Base-by-base conservation (phyloP, 2,888 invertebrate species). In the Ectemnius lituratus region DNA sequence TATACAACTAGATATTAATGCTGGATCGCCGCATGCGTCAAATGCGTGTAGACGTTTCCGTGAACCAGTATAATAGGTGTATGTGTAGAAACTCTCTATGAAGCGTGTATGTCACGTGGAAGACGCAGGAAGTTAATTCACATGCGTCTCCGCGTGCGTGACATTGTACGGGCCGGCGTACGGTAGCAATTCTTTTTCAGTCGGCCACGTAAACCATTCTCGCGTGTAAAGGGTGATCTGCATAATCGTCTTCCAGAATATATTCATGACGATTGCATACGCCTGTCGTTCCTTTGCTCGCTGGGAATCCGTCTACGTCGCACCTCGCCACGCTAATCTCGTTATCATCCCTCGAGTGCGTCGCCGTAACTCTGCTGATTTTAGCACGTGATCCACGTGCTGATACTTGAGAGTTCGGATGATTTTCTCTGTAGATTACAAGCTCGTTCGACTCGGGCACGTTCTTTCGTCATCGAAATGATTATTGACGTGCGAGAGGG, bases 311-410 rank as follows among this genome's bases (percentile, higher is more conserved):
- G 37, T 6, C 37, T 37, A 11, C 37, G 37, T 37, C 37, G 37
- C 37, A 37, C 37, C 37, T 37, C 27, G 47, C 27, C 62, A 27
- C 60, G 68, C 62, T 81, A 81, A 81, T 81, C 71, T 63, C 60
- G 73, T 81, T 81, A 82, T 73, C 77, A 47, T 27, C 56, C 47
- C 60, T 67, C 37, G 67, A 63, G 63, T 65, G 8, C 37, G 37
- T 6, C 37, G 37, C 37, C 70, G 28, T 27, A 61, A 23, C 23
- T 20, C 63, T 23, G 28, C 37, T 14, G 57, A 23, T 6, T 56
- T 28, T 3, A 6, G 45, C 45, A 47, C 66, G 46, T 58, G 63
- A 77, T 64, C 37, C 49, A 49, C 65, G 56, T 66, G 67, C 74
- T 8, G 37, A 8, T 2, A 8, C 37, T 37, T 37, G 37, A 37